Evolutionary conservation across 2,797 vertebrate genomes (phyloP).

Genomic region (Malacoraja senta): DNA sequence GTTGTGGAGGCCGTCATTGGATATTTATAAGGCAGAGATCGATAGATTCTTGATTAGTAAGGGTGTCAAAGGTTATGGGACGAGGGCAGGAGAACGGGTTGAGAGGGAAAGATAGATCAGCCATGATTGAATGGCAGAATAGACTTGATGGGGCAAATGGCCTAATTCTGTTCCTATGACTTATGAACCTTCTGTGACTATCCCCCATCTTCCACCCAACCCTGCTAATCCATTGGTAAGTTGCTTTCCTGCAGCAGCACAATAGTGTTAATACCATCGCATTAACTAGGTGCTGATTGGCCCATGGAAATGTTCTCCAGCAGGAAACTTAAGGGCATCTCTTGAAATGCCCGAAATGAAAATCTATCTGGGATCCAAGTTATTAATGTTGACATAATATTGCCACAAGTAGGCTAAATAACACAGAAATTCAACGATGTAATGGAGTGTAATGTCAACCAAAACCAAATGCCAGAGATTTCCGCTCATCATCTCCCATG

Average conservation of each 20-base stretch:
- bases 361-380: background rate
- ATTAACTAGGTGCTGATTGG: background rate
- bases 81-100: no score
- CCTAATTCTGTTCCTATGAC: no score
- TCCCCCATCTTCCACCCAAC: background rate
- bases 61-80: no score
- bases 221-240: background rate
- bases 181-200: background rate
- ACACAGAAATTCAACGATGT: background rate
- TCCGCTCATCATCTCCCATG: background rate
- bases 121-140: no score
- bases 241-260: background rate
- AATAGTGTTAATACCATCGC: background rate
- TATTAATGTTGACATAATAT: background rate
- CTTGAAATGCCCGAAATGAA: background rate
- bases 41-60: no score
- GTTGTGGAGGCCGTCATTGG: no score
- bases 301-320: background rate
- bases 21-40: no score
- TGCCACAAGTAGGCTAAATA: background rate
- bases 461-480: background rate
- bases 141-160: no score
- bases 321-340: background rate
- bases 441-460: background rate
- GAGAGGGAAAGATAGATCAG: no score